These are phyloP conservation scores for Thaumatotibia leucotreta DNA, from an alignment of 1,140 invertebrate genomes.

Conservation along the genomic window DNA sequence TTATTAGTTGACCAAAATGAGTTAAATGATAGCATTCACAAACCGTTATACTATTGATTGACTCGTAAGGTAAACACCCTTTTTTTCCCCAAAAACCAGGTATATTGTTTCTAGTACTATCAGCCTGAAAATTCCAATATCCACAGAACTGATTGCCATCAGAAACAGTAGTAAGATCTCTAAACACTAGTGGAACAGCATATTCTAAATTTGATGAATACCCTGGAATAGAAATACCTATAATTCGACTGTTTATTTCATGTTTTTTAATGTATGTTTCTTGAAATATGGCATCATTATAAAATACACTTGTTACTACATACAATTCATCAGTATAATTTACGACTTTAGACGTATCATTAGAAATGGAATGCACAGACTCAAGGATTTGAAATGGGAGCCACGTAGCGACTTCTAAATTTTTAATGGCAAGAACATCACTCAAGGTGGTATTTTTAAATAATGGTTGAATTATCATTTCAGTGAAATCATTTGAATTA, in stretches of 20 bases:
- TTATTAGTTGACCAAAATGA: slow-evolving; percentile 78
- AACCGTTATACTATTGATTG: slow-evolving; percentile 55
- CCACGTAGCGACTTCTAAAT: slow-evolving; percentile 77
- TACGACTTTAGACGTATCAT: slow-evolving; percentile 23
- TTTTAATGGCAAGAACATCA: slow-evolving; percentile 62
- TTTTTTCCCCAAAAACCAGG: slow-evolving; percentile 70
- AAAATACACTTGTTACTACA: slow-evolving; percentile 75
- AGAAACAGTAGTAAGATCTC: slow-evolving; percentile 32
- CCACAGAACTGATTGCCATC: slow-evolving; percentile 59
- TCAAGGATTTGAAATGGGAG: slow-evolving; percentile 67
- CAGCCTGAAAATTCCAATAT: slow-evolving; percentile 78
- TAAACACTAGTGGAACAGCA: slow-evolving; percentile 73
- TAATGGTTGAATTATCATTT: slow-evolving; percentile 65
- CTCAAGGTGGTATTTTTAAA: slow-evolving; percentile 64
- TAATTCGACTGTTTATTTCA: slow-evolving; percentile 62
- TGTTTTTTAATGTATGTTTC: slow-evolving; percentile 45
- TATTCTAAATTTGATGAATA: slow-evolving; percentile 69
- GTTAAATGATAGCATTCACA: slow-evolving; percentile 79
- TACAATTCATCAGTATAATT: slow-evolving; percentile 38
- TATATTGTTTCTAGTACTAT: slow-evolving; percentile 29
- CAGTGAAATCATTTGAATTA: slow-evolving; percentile 49
- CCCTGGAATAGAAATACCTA: slow-evolving; percentile 77
- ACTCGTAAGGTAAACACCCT: slow-evolving; percentile 59
- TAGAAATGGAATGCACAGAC: slow-evolving; percentile 39
- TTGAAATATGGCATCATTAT: slow-evolving; percentile 77